These are phyloP conservation scores for Climacteris rufus DNA, from an alignment of 2,113 vertebrate species.

Conservation along the genomic window DNA sequence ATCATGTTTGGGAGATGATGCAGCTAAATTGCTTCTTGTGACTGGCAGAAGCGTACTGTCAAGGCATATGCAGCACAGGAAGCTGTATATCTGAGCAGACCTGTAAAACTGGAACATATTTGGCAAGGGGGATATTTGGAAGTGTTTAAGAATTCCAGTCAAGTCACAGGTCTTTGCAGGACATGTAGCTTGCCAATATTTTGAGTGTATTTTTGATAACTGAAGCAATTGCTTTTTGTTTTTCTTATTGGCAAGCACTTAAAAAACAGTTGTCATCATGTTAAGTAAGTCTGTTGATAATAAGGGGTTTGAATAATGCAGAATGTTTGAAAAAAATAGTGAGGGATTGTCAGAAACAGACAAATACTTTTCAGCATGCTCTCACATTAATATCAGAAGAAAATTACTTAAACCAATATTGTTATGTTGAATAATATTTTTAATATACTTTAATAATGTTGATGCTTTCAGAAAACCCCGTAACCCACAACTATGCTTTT, in stretches of 20 bases:
- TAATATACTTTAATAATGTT: background rate
- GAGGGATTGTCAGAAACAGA: background rate
- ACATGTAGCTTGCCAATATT: background rate
- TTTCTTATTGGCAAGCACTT: background rate
- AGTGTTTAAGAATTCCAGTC: background rate
- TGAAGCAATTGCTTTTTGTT: background rate
- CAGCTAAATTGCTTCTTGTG: background rate
- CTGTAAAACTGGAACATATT: background rate
- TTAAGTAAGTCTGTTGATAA: background rate
- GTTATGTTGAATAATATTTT: background rate
- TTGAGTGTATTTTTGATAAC: background rate
- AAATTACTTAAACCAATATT: background rate
- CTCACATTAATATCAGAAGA: background rate
- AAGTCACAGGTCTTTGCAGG: background rate
- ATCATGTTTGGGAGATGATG: background rate
- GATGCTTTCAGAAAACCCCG: background rate
- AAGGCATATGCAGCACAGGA: background rate
- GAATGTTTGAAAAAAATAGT: background rate
- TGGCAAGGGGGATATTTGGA: background rate
- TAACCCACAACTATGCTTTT: background rate
- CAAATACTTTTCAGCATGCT: background rate
- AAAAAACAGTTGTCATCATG: background rate
- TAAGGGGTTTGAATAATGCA: background rate
- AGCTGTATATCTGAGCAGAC: background rate
- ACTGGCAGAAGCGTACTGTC: background rate